Conservation (phyloP, 2,888 invertebrate species). For the Rhingia rostrata region DNA sequence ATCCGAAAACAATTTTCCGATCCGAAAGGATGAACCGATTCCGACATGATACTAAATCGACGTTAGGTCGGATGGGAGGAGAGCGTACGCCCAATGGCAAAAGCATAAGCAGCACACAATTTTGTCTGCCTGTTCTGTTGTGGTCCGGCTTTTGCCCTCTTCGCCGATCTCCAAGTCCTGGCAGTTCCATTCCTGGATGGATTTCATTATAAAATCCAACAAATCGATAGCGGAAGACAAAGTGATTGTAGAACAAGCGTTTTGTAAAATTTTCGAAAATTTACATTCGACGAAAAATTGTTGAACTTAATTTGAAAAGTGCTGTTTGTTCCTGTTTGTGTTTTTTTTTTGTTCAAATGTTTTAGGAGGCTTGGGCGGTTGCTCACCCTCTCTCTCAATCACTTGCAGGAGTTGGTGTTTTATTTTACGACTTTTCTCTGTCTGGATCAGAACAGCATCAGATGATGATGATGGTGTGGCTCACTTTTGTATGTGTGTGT, state of each 20-base stretch:
- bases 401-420: constrained; percentile 5
- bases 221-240: constrained; percentile 61
- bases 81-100: constrained; percentile 29
- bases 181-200: constrained; percentile 49
- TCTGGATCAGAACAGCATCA: not conserved
- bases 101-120: not conserved
- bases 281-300: constrained; percentile 43
- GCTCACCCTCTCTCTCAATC: constrained; percentile 17
- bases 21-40: constrained; percentile 64
- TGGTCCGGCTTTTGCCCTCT: constrained; percentile 36
- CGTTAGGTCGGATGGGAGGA: constrained; percentile 50
- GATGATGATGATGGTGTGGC: constrained; percentile 21
- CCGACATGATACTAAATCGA: constrained; percentile 70
- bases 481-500: constrained; percentile 4
- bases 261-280: constrained; percentile 66
- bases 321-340: constrained; percentile 51
- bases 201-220: constrained; percentile 28
- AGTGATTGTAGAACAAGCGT: constrained; percentile 65
- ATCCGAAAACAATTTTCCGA: constrained; percentile 72
- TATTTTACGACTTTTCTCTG: constrained; percentile 3
- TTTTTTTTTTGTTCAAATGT: constrained; percentile 8
- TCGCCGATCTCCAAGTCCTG: constrained; percentile 3
- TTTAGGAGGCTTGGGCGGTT: not conserved
- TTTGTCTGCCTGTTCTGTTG: constrained; percentile 39
- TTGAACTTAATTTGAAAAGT: constrained; percentile 56